Evolutionary conservation across 1,140 invertebrate genomes (phyloP), one percentile per base, ranked within the genome.

Genomic region (Patella vulgata): DNA sequence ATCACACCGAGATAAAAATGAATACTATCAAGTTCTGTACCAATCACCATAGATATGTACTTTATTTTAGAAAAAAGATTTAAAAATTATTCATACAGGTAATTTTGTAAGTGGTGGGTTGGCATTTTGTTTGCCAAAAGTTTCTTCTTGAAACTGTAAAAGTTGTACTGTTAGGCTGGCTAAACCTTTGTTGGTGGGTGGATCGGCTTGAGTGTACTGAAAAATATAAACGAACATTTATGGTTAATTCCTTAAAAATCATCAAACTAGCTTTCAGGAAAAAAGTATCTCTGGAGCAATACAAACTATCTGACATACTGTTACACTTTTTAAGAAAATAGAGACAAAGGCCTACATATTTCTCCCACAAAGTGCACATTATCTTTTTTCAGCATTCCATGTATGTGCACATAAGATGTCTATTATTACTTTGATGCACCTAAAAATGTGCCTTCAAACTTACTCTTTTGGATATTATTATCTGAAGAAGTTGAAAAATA

Each of bases 81-180:
- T 9, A 43, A 57, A n/a, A 25, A 25, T 9, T 27, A 25, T 46
- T 79, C 83, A 80, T 77, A 87, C 85, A 31, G 86, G 86, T 27
- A 87, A 59, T 64, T 87, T 85, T 1, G 84, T 86, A 28, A 87
- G 76, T 12, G 86, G 82, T 69, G 95, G 92, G 84, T 97, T 96
- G 46, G 89, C 88, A 27, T 93, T 91, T 89, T 93, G 95, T 87
- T 96, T 95, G 2, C 95, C 95, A 78, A 97, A 89, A 83, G 93
- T 93, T 70, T 97, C 95, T 85, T 98, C 96, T 87, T 98, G 95
- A 85, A 98, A 98, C 82, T 97, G 95, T 47, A 98, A 88, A 47
- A 98, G 87, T 79, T 97, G 93, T 53, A 95, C 88, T 0, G 95
- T 88, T 19, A 97, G 85, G 68, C 90, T 89, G 11, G 94, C 89